Evolutionary conservation across 2,113 vertebrate genomes (phyloP).

Genomic region (Speoplatyrhinus poulsoni): DNA sequence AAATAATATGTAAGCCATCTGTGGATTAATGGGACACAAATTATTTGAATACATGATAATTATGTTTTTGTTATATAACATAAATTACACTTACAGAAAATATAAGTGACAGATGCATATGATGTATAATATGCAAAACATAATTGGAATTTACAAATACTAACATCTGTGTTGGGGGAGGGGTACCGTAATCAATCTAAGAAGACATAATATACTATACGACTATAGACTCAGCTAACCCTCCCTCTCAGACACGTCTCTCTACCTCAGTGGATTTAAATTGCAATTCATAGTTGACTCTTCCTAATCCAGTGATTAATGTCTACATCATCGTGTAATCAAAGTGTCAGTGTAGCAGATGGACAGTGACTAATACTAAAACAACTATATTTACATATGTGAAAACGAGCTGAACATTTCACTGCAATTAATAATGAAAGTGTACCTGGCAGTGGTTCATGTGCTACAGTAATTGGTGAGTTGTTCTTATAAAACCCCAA

Average conservation of each 20-base stretch:
- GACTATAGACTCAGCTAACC: neutral
- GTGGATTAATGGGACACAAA: slow-evolving; percentile 5
- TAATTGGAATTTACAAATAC: no score
- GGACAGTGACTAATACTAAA: slow-evolving; percentile 50
- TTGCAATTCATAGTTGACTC: slow-evolving; percentile 42
- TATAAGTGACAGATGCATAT: no score
- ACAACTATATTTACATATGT: slow-evolving; percentile 18
- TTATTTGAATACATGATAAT: slow-evolving; percentile 36
- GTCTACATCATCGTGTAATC: slow-evolving; percentile 54
- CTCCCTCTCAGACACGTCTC: neutral
- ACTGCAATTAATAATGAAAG: neutral
- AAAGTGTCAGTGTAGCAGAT: slow-evolving; percentile 64
- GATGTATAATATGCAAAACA: no score
- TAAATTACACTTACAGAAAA: neutral
- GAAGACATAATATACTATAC: neutral
- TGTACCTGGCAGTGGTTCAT: neutral
- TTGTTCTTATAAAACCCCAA: neutral
- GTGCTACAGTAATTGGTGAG: neutral
- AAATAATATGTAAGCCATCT: slow-evolving; percentile 30
- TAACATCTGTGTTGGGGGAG: no score
- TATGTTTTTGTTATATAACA: slow-evolving; percentile 8
- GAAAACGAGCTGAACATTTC: neutral
- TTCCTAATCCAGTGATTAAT: slow-evolving; percentile 72
- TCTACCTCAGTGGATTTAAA: slow-evolving; percentile 39
- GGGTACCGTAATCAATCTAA: no score